These are phyloP conservation scores for Porites lobata DNA, from an alignment of 92 coral and sea anemone genomes.

Conservation along the genomic window DNA sequence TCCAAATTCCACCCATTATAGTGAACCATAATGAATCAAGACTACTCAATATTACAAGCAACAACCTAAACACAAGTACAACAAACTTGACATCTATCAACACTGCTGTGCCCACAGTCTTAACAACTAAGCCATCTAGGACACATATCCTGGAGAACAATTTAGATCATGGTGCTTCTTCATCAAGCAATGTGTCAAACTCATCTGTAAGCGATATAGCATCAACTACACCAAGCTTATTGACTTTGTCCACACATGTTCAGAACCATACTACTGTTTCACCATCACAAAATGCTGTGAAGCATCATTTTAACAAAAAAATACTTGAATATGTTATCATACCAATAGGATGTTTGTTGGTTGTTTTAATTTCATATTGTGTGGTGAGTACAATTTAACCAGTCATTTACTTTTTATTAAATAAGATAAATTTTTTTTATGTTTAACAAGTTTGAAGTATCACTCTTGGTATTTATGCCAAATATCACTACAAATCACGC, in stretches of 20 bases:
- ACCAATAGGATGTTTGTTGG: slow-evolving; percentile 69
- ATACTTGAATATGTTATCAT: slow-evolving; percentile 70
- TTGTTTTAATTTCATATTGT: slow-evolving; percentile 36
- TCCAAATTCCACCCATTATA: neutral
- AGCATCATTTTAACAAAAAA: slow-evolving; percentile 37
- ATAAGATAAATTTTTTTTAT: no score
- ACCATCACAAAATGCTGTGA: slow-evolving; percentile 6
- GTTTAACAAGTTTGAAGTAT: no score
- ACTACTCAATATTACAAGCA: slow-evolving; percentile 31
- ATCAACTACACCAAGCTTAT: neutral
- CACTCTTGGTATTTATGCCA: no score
- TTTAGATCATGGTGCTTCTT: neutral
- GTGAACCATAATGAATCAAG: slow-evolving; percentile 1
- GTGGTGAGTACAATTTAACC: slow-evolving; percentile 55
- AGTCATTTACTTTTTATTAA: neutral
- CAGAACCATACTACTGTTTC: slow-evolving; percentile 38
- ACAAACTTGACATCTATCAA: neutral
- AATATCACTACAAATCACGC: no score
- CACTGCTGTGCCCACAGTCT: neutral
- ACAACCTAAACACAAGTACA: slow-evolving; percentile 1
- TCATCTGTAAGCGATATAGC: neutral
- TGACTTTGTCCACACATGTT: neutral
- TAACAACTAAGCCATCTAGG: neutral
- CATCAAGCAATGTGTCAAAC: slow-evolving; percentile 7
- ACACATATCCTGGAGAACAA: neutral